A percentile compares a stretch with the other conserved stretches of the same genome.
These are phyloP conservation scores for Anomalospiza imberbis DNA, from an alignment of 2,797 vertebrate genomes.

Conservation along the genomic window DNA sequence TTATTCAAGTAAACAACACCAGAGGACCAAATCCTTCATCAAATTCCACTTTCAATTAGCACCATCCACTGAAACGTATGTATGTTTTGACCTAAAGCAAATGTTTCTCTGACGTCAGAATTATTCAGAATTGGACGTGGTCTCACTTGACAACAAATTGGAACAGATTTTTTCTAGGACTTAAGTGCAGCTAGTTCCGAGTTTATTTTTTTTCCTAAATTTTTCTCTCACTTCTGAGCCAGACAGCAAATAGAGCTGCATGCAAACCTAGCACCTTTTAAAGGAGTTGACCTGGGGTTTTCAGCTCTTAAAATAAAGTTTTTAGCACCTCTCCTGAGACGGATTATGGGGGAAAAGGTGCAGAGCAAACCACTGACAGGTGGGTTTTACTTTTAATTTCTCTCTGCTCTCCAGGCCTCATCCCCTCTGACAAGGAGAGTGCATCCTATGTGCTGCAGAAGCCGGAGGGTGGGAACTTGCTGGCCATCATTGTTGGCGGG, in stretches of 20 bases:
- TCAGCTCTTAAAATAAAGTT: not conserved
- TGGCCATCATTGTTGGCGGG: conserved; percentile 85
- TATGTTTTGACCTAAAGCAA: not conserved
- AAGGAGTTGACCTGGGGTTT: not conserved
- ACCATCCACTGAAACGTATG: not conserved
- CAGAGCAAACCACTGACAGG: not conserved
- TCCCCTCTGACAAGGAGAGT: conserved; percentile 86
- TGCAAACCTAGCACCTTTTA: not conserved
- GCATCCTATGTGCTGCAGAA: conserved; percentile 75
- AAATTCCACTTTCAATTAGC: not conserved
- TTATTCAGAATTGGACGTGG: not conserved
- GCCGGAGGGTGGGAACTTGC: conserved; percentile 75
- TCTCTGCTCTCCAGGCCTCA: conserved; percentile 78
- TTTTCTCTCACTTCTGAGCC: not conserved
- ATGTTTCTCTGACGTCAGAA: not conserved
- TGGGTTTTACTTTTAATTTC: not conserved
- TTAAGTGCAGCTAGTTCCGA: not conserved
- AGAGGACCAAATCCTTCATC: not conserved
- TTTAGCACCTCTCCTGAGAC: not conserved
- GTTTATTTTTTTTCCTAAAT: not conserved
- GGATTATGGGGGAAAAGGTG: not conserved
- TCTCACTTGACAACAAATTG: not conserved
- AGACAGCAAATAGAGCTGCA: not conserved
- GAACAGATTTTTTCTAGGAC: not conserved
- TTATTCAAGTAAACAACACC: not conserved